phyloP scores from a whole-genome alignment of 1,140 invertebrate genomes.

The Heterodera schachtii region DNA sequence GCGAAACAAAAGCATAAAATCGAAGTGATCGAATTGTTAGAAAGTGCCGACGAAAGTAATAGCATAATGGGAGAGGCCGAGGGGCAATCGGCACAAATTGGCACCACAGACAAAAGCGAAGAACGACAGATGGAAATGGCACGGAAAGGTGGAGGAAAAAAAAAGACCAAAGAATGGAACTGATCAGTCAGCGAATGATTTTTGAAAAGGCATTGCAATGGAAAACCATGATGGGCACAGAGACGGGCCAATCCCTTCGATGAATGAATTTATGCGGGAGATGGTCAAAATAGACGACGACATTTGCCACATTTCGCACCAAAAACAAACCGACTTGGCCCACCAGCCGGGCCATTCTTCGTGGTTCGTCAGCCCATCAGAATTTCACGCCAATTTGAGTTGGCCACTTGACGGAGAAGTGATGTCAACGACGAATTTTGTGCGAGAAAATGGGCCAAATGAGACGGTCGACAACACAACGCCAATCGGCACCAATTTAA shows the following conservation, averaged over 20 bases:
- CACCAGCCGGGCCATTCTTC: background rate
- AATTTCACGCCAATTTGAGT: background rate
- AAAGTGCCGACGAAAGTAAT: background rate
- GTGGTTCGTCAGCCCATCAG: background rate
- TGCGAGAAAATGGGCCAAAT: background rate
- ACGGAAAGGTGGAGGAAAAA: background rate
- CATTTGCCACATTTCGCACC: background rate
- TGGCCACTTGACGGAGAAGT: background rate
- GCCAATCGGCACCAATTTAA: background rate
- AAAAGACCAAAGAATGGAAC: background rate
- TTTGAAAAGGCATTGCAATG: too few species aligned
- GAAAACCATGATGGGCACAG: too few species aligned
- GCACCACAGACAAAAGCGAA: background rate
- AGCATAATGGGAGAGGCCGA: background rate
- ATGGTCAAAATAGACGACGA: background rate
- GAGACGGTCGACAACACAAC: background rate
- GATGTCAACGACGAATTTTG: background rate
- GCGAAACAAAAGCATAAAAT: background rate
- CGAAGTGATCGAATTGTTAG: background rate
- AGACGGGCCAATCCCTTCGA: background rate
- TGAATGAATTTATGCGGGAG: background rate
- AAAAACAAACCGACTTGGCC: background rate
- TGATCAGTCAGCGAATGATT: too few species aligned
- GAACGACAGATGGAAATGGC: background rate
- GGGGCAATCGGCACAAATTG: background rate